Percentiles rank a stretch among this genome's conserved stretches.
These are phyloP conservation scores for Venturia canescens DNA, from an alignment of 1,140 invertebrate species.

Conservation along the genomic window DNA sequence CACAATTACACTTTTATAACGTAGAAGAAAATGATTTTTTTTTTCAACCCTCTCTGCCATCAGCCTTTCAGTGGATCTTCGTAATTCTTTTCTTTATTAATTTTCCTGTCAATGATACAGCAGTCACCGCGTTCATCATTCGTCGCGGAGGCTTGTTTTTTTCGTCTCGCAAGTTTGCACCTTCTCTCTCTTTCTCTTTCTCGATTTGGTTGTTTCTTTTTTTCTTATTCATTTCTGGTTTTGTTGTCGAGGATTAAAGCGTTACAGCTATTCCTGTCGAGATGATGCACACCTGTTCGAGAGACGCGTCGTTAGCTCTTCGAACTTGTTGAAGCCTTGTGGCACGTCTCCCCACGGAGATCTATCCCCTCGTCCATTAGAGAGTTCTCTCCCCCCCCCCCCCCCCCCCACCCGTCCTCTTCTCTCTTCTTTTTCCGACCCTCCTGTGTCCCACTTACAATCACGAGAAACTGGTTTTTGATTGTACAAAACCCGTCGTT, in stretches of 20 bases:
- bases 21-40: background rate
- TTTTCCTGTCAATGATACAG: background rate
- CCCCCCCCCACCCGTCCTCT: constrained; percentile 18
- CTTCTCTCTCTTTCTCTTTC: background rate
- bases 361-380: constrained; percentile 13
- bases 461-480: constrained; percentile 48
- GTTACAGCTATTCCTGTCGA: constrained; percentile 21
- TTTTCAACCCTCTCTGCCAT: background rate
- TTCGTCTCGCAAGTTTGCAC: background rate
- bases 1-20: no score
- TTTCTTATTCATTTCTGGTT: background rate
- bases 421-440: constrained; percentile 28
- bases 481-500: constrained; percentile 41
- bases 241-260: constrained; percentile 7
- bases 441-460: constrained; percentile 49
- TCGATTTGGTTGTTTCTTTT: background rate
- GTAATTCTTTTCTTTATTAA: background rate
- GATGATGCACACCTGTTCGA: constrained; percentile 28
- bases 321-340: constrained; percentile 6
- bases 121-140: background rate
- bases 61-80: no score
- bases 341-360: background rate
- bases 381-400: background rate
- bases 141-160: background rate
- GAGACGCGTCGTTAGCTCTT: constrained; percentile 13